Conservation (phyloP, 2,888 invertebrate species). For the Noctua comes region DNA sequence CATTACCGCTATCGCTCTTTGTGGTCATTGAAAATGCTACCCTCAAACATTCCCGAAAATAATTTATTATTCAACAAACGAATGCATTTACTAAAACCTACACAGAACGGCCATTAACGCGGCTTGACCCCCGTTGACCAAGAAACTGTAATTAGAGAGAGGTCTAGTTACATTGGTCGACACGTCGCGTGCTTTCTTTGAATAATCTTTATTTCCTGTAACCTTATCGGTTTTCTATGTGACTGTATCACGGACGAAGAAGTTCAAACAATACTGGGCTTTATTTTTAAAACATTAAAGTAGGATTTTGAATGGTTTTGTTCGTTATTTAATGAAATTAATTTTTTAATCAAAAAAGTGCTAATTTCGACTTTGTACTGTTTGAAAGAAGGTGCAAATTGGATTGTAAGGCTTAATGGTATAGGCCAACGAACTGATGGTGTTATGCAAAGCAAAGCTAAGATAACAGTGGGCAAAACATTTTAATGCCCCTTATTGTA, state of each 20-base stretch:
- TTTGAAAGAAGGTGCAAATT: constrained; percentile 24
- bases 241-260: constrained; percentile 57
- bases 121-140: constrained; percentile 36
- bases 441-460: constrained; percentile 63
- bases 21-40: constrained; percentile 48
- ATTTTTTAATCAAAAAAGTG: constrained; percentile 8
- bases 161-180: constrained; percentile 50
- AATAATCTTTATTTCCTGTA: constrained; percentile 68
- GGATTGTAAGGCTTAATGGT: background rate
- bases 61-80: constrained; percentile 53
- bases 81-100: constrained; percentile 66
- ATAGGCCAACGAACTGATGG: constrained; percentile 60
- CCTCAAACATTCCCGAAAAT: constrained; percentile 48
- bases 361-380: constrained; percentile 13
- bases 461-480: constrained; percentile 61
- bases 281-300: background rate
- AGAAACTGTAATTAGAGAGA: constrained; percentile 25
- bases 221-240: constrained; percentile 66
- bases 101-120: constrained; percentile 45
- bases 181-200: constrained; percentile 66
- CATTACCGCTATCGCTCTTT: constrained; percentile 31
- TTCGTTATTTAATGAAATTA: constrained; percentile 53
- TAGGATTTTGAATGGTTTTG: background rate
- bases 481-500: constrained; percentile 65
- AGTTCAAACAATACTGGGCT: background rate